Percentiles rank a stretch among this genome's conserved stretches.
Evolutionary conservation across 2,113 vertebrate species (phyloP).

Genomic region (Callorhinus ursinus): DNA sequence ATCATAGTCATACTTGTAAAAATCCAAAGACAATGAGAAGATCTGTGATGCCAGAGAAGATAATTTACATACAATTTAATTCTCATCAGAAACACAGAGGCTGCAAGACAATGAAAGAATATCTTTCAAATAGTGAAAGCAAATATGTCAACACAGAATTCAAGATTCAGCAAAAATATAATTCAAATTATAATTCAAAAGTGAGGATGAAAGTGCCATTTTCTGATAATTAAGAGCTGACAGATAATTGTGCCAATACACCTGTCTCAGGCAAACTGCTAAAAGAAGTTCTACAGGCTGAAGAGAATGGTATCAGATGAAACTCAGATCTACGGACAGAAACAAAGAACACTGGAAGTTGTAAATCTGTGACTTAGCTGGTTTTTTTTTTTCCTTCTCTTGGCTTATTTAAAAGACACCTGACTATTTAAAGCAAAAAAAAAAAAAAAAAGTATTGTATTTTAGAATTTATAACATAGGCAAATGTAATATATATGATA

Average conservation of each 20-base stretch:
- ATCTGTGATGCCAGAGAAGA: background rate
- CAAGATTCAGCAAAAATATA: background rate
- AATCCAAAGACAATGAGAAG: background rate
- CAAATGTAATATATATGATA: background rate
- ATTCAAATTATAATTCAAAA: background rate
- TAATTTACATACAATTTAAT: background rate
- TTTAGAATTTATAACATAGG: background rate
- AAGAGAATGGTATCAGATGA: background rate
- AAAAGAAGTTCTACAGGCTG: background rate
- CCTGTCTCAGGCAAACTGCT: too few species aligned
- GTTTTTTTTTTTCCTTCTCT: background rate
- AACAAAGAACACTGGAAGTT: background rate
- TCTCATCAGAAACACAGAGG: background rate
- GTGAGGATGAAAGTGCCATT: background rate
- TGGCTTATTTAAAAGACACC: background rate
- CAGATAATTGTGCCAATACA: background rate
- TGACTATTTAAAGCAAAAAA: background rate
- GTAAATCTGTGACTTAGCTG: background rate
- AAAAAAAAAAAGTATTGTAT: background rate
- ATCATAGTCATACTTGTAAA: background rate
- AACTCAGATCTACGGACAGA: background rate
- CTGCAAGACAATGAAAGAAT: background rate
- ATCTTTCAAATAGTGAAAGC: background rate
- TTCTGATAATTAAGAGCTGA: background rate
- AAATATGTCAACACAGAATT: background rate